Percentiles rank a stretch among this genome's conserved stretches.
These are phyloP conservation scores for Gallinago nigripennis DNA, from an alignment of 2,797 vertebrate genomes.

Conservation along the genomic window DNA sequence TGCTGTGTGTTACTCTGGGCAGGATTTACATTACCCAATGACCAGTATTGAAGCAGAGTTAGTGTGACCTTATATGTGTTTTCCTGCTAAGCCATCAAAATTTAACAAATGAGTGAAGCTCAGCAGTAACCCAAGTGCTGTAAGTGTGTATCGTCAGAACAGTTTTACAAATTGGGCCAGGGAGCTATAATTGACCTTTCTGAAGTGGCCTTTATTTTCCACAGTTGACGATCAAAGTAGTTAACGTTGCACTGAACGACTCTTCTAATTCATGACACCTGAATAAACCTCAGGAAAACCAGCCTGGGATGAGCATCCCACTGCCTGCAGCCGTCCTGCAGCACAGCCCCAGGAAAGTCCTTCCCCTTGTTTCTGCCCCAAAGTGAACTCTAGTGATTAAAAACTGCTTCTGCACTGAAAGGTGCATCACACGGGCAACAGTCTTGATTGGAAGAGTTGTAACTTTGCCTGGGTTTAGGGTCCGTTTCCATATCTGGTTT, in stretches of 20 bases:
- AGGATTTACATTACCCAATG: not conserved
- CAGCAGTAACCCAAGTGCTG: not conserved
- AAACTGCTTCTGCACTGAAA: not conserved
- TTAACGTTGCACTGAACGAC: not conserved
- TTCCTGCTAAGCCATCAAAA: not conserved
- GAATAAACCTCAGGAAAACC: not conserved
- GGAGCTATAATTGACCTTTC: not conserved
- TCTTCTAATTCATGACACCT: not conserved
- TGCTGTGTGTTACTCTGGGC: not conserved
- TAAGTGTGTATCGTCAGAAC: not conserved
- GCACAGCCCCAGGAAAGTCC: not conserved
- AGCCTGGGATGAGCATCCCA: not conserved
- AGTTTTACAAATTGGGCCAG: not conserved
- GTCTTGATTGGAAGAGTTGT: not conserved
- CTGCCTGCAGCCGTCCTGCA: not conserved
- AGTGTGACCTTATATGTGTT: not conserved
- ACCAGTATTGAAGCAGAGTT: not conserved
- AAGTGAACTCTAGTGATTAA: not conserved
- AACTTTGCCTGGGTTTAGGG: not conserved
- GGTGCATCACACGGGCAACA: not conserved
- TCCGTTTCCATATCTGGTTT: not conserved
- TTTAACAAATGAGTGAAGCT: not conserved
- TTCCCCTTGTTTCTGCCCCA: not conserved
- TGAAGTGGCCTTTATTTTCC: conserved; percentile 22
- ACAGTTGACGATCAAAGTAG: conserved; percentile 4